Evolutionary conservation across 2,113 vertebrate genomes (phyloP), one percentile per base, ranked within the genome.

Genomic region (Vanacampus margaritifer): DNA sequence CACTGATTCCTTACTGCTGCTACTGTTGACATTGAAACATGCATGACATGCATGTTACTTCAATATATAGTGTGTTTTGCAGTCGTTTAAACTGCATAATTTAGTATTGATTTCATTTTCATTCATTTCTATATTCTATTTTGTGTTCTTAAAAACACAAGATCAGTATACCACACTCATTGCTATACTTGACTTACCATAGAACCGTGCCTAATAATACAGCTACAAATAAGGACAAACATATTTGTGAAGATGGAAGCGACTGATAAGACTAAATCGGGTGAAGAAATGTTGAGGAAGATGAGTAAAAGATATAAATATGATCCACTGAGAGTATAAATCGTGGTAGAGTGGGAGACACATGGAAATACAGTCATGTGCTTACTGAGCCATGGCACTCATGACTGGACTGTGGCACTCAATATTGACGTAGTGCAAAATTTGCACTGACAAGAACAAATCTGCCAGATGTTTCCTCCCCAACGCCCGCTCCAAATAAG

Each of bases 361-460:
- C 70, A 82, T 72, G 81, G 81, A 80, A 77, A 69, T 65, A 80
- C 72, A 83, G 79, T 79, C 65, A 73, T 76, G 73, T 39, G 71
- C 74, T 67, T 35, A 80, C 77, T 86, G 86, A 88, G 88, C 79
- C 63, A 11, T 75, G 21, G 79, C 39, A 74, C 72, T 83, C 81
- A 68, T 81, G 76, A 79, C 87, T 82, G 72, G 71, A 78, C 83
- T 79, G 73, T 78, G 80, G 82, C 76, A 53, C 79, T 85, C 84
- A 79, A 87, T 90, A 88, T 85, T 90, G 89, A 89, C 89, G 84
- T 88, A 72, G 85, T 79, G 86, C 83, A 86, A 88, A 87, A 90
- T 87, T 72, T 86, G 87, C 48, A 67, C 39, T 69, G 89, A 90
- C 88, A 88, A 88, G 77, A 87, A 88, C 65, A 73, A 84, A 82